phyloP scores from a whole-genome alignment of 1,140 invertebrate genomes.

The Coelopa frigida region DNA sequence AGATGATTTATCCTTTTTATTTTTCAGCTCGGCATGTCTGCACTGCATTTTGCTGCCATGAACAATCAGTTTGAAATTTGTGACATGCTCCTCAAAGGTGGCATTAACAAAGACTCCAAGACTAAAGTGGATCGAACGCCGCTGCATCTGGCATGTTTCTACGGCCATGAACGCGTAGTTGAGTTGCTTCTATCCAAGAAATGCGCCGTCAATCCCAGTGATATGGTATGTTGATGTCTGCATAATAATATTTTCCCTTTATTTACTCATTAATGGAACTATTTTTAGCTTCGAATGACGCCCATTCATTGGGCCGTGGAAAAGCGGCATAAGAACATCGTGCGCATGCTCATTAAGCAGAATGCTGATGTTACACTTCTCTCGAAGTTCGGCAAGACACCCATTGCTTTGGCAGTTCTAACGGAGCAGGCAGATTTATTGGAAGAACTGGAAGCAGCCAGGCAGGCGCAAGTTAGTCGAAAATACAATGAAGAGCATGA shows the following conservation, averaged over 20 bases:
- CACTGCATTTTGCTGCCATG: conserved; percentile 78
- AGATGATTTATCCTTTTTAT: background rate
- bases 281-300: conserved; percentile 75
- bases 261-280: background rate
- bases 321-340: conserved; percentile 64
- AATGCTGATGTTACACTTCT: conserved; percentile 60
- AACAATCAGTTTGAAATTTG: conserved; percentile 76
- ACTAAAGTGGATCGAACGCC: conserved; percentile 91
- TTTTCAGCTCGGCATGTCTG: conserved; percentile 74
- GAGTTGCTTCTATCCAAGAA: conserved; percentile 68
- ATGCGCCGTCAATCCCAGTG: conserved; percentile 69
- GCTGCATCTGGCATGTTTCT: conserved; percentile 78
- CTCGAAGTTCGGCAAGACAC: conserved; percentile 81
- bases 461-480: conserved; percentile 26
- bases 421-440: conserved; percentile 36
- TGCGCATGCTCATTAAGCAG: conserved; percentile 60
- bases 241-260: background rate
- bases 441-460: conserved; percentile 34
- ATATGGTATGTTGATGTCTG: conserved; percentile 62
- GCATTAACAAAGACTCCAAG: conserved; percentile 77
- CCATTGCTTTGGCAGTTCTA: conserved; percentile 62
- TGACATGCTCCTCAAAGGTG: conserved; percentile 73
- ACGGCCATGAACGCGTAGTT: conserved; percentile 73
- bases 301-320: conserved; percentile 92
- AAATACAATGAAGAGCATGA: conserved; percentile 37